These are phyloP conservation scores for Oxycera nigricornis DNA, from an alignment of 2,888 invertebrate species.

Conservation along the genomic window DNA sequence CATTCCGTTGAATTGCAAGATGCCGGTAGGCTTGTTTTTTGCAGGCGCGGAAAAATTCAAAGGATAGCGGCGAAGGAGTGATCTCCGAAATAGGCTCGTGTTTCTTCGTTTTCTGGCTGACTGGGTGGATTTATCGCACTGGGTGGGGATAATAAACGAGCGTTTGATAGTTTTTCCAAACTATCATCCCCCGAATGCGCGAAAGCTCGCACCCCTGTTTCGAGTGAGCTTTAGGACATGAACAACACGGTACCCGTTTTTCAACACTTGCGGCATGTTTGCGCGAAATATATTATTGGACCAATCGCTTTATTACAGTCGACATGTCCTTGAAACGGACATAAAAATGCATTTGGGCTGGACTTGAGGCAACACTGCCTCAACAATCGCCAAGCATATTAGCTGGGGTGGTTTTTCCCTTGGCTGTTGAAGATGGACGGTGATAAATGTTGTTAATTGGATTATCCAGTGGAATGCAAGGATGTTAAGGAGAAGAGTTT, in stretches of 20 bases:
- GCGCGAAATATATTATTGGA: conserved; percentile 48
- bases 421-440: background rate
- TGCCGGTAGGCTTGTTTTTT: conserved; percentile 38
- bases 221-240: background rate
- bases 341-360: conserved; percentile 51
- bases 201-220: conserved; percentile 8
- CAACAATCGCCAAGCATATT: background rate
- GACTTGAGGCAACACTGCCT: conserved; percentile 40
- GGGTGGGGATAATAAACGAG: conserved; percentile 17
- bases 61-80: background rate
- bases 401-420: background rate
- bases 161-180: conserved; percentile 8
- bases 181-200: background rate
- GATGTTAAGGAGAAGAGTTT: too few relatives aligned
- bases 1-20: conserved; percentile 12
- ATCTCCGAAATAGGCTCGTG: background rate
- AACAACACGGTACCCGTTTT: background rate
- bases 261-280: conserved; percentile 44
- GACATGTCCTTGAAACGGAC: conserved; percentile 50
- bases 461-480: background rate
- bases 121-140: background rate
- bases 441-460: background rate
- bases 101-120: background rate
- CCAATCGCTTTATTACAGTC: conserved; percentile 51
- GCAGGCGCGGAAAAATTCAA: conserved; percentile 17